Evolutionary conservation across 2,888 invertebrate species (phyloP), one percentile per base, ranked within the genome.

Genomic region (Thereva unica): DNA sequence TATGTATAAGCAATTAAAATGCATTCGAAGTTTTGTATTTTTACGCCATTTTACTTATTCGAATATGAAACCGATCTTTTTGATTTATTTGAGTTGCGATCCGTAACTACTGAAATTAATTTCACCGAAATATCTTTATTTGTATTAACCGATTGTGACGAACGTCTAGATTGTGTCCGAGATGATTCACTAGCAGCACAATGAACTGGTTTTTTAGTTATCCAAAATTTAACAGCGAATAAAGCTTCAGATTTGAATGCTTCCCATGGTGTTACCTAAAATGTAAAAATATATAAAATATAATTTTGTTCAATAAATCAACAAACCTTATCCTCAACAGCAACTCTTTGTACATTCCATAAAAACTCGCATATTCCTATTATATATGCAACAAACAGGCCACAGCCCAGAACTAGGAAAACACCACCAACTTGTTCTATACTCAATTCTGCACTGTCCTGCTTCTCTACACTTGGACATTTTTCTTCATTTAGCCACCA

Each of bases 321-420:
- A 23, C 23, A 23, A 78, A 92, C 93, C 82, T 87, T 89, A 78
- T 92, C 89, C 69, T 87, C 87, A 0, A 89, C 88, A 34, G 91
- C 87, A 61, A 92, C 87, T 76, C 90, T 86, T 71, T 89, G 85
- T 1, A 92, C 88, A 77, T 94, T 92, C 87, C 93, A 88, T 35
- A 93, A 80, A 76, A 96, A 95, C 80, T 97, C 95, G 64, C 89
- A 83, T 12, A 94, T 80, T 9, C 93, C 93, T 37, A 95, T 85
- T 5, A 90, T 70, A n/a, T 91, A 82, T 0, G 93, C 90, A 23
- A 89, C 78, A 2, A 85, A 76, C 53, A 91, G 87, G 0, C 95
- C 95, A 8, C 84, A 83, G 3, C 88, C 86, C 2, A 96, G 84
- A 4, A 95, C 93, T 5, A 95, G 84, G 78, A 95, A 96, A 41